Conservation (phyloP, 2,113 vertebrate species). For the Entelurus aequoreus region DNA sequence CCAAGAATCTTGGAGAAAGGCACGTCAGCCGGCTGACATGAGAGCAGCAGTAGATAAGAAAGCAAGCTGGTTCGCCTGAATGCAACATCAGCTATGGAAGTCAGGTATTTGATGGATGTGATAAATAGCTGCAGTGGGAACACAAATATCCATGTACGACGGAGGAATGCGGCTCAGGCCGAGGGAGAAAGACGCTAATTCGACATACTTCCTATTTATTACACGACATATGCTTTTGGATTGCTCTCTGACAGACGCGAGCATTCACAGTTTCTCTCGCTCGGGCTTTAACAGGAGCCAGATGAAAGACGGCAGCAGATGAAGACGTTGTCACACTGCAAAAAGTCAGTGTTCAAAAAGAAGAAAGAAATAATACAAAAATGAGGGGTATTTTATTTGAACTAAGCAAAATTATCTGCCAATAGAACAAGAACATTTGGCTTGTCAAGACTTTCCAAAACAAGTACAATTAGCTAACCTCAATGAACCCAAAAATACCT, state of each 20-base stretch:
- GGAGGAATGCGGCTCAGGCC: constrained; percentile 1
- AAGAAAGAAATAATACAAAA: too few relatives aligned
- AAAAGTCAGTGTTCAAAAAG: too few relatives aligned
- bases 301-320: constrained; percentile 77
- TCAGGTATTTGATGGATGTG: constrained; percentile 24
- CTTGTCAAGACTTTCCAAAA: too few relatives aligned
- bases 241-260: constrained; percentile 69
- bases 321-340: constrained; percentile 74
- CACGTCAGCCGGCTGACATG: constrained; percentile 14
- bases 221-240: constrained; percentile 21
- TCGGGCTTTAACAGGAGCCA: constrained; percentile 71
- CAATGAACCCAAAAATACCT: too few relatives aligned
- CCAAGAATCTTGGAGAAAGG: constrained; percentile 61
- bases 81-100: constrained; percentile 12
- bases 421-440: too few relatives aligned
- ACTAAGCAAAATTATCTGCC: too few relatives aligned
- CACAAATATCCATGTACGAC: constrained; percentile 16
- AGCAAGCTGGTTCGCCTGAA: constrained; percentile 12
- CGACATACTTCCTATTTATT: constrained; percentile 9
- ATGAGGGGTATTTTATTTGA: too few relatives aligned
- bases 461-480: too few relatives aligned
- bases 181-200: constrained; percentile 2
- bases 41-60: constrained; percentile 8
- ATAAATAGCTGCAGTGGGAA: constrained; percentile 17
- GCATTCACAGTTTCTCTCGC: constrained; percentile 69